phyloP scores from a whole-genome alignment of 2,113 vertebrate genomes.

The Oncorhynchus masou region DNA sequence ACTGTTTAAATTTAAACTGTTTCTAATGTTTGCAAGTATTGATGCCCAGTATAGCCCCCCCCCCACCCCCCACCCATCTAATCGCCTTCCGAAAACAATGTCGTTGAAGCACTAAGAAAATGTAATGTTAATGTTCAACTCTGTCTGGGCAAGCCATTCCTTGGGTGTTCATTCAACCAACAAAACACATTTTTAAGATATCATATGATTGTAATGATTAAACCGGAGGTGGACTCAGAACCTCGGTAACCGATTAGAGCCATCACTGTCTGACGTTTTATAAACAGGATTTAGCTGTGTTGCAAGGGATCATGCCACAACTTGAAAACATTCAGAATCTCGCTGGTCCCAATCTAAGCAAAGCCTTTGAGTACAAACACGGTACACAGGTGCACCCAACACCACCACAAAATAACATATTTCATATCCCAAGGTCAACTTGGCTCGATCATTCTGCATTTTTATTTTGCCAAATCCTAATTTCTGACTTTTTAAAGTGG shows the following conservation, averaged over 20 bases:
- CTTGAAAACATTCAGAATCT: not conserved
- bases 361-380: not conserved
- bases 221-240: not conserved
- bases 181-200: too few species aligned
- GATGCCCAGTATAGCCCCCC: too few species aligned
- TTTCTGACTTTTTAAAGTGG: not conserved
- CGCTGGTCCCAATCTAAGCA: not conserved
- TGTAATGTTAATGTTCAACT: too few species aligned
- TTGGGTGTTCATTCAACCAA: too few species aligned
- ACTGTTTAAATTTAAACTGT: too few species aligned
- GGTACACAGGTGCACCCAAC: not conserved
- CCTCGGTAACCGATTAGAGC: not conserved
- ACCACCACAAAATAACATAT: conserved; percentile 1
- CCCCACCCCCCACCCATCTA: too few species aligned
- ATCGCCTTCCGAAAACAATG: too few species aligned
- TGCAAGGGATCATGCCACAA: not conserved
- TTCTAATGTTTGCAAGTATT: too few species aligned
- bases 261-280: not conserved
- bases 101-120: too few species aligned
- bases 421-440: not conserved
- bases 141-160: too few species aligned
- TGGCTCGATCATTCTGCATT: not conserved
- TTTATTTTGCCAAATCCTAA: conserved; percentile 7
- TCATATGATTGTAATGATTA: not conserved
- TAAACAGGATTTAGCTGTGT: not conserved